Conservation (phyloP, 2,113 vertebrate genomes). For the western clawed frog (Xenopus tropicalis) region UCB_Xtro_10.0 CM004451.2:34820501-34821000, state of each 20-base stretch:
- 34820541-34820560: too few relatives aligned
- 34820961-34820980: slow-evolving; percentile 93
- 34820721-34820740: slow-evolving; percentile 76
- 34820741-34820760: slow-evolving; percentile 92
- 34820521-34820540: too few relatives aligned
- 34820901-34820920: slow-evolving; percentile 84
- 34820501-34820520: too few relatives aligned
- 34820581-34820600: too few relatives aligned
- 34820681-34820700: slow-evolving; percentile 96
- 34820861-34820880: slow-evolving; percentile 96
- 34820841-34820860: slow-evolving; percentile 85
- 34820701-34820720: slow-evolving; percentile 89
- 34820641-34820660: too few relatives aligned
- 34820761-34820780: slow-evolving; percentile 91
- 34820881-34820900: slow-evolving; percentile 84
- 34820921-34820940: slow-evolving; percentile 88
- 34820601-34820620: too few relatives aligned
- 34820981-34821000: slow-evolving; percentile 96
- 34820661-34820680: slow-evolving; percentile 72
- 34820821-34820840: slow-evolving; percentile 87
- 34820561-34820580: too few relatives aligned
- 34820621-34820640: too few relatives aligned
- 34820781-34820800: slow-evolving; percentile 92
- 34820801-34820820: slow-evolving; percentile 88
- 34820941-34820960: slow-evolving; percentile 89